Percentiles rank a stretch among this genome's conserved stretches.
These are phyloP conservation scores for Vidua chalybeata DNA, from an alignment of 2,113 vertebrate species.

Conservation along the genomic window DNA sequence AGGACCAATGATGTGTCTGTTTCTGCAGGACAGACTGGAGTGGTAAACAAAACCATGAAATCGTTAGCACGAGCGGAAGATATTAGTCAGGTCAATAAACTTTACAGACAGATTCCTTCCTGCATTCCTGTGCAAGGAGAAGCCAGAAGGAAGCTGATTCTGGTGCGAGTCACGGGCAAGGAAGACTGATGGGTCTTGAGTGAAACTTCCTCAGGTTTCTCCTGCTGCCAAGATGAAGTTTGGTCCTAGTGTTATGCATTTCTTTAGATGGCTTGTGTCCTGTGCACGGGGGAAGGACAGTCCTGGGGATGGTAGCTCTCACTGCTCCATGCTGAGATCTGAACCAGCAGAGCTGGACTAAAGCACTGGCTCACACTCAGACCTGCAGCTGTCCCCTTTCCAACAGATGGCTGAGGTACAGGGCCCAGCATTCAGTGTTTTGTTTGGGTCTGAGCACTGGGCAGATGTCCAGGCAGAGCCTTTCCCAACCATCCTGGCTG, in stretches of 20 bases:
- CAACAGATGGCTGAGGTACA: neutral
- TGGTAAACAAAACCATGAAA: neutral
- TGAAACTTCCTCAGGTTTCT: neutral
- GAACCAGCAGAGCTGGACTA: neutral
- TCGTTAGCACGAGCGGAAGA: neutral
- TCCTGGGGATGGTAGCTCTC: neutral
- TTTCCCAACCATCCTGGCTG: neutral
- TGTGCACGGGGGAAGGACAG: accelerated
- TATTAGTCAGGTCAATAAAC: slow-evolving; percentile 11
- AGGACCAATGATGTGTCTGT: neutral
- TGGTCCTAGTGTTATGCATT: neutral
- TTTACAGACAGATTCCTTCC: slow-evolving; percentile 5
- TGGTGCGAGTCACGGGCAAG: neutral
- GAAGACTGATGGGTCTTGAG: neutral
- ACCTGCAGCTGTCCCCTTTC: neutral
- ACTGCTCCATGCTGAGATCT: neutral
- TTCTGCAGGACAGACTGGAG: neutral
- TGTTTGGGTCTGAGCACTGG: slow-evolving; percentile 39
- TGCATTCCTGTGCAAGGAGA: neutral
- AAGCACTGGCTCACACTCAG: neutral
- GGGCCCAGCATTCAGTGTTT: neutral
- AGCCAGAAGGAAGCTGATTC: neutral
- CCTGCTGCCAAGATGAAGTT: neutral
- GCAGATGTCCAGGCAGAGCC: neutral
- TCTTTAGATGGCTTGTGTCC: neutral